These are phyloP conservation scores for Struthio camelus DNA, from an alignment of 2,113 vertebrate genomes.

Conservation along the genomic window DNA sequence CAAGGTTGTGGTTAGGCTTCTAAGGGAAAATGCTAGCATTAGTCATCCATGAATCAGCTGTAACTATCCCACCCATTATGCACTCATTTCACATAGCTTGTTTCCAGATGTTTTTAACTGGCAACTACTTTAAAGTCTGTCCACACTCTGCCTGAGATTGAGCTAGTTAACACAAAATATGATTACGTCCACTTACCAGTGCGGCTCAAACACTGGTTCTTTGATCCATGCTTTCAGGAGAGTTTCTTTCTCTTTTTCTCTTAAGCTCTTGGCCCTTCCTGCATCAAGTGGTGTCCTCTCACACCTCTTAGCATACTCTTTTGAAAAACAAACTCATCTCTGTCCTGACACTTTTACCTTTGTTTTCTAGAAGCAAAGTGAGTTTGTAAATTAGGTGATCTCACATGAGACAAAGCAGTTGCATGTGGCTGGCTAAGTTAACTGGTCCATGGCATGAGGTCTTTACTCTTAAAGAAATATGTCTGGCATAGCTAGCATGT, in stretches of 20 bases:
- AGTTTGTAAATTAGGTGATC: background rate
- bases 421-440: background rate
- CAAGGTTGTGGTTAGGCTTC: background rate
- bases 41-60: background rate
- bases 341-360: background rate
- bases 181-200: background rate
- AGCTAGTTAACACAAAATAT: background rate
- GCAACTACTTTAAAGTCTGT: background rate
- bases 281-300: rapidly evolving
- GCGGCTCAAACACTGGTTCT: background rate
- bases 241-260: background rate
- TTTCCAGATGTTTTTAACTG: slow-evolving; percentile 36
- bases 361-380: background rate
- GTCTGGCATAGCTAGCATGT: background rate
- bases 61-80: background rate
- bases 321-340: background rate
- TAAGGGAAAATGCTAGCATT: background rate
- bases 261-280: background rate
- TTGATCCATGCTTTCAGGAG: background rate
- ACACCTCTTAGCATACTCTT: background rate
- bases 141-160: background rate
- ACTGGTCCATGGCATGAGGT: background rate
- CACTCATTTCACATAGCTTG: background rate
- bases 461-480: background rate
- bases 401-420: background rate